phyloP scores from a whole-genome alignment of 1,140 invertebrate genomes.

The Aphaenogaster ashmeadi region DNA sequence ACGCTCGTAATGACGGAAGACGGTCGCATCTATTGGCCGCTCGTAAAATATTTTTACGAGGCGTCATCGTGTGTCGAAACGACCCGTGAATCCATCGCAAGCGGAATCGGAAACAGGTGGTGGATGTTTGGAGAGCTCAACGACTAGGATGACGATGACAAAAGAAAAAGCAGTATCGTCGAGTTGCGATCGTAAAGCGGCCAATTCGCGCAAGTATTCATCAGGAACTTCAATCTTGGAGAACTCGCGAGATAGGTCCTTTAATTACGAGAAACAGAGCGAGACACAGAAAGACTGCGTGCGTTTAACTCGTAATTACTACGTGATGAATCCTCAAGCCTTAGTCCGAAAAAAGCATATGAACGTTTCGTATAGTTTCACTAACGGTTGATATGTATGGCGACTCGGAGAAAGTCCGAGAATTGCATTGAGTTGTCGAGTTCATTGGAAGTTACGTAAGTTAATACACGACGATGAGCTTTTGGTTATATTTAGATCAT shows the following conservation, averaged over 20 bases:
- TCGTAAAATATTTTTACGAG: constrained; percentile 67
- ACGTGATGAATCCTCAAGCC: background rate
- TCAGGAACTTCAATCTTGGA: constrained; percentile 27
- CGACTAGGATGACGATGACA: constrained; percentile 4
- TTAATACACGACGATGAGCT: background rate
- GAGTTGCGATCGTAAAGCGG: constrained; percentile 25
- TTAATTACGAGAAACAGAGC: constrained; percentile 24
- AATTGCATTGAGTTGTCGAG: constrained; percentile 26
- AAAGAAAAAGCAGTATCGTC: background rate
- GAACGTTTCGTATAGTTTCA: constrained; percentile 17
- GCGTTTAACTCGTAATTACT: constrained; percentile 33
- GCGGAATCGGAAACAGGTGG: constrained; percentile 64
- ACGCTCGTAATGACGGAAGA: constrained; percentile 22
- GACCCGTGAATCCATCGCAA: constrained; percentile 5
- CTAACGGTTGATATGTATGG: background rate
- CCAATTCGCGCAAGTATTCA: constrained; percentile 28
- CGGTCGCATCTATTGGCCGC: background rate
- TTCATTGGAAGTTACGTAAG: constrained; percentile 49
- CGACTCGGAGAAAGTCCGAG: constrained; percentile 49
- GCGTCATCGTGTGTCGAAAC: background rate
- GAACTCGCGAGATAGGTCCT: background rate
- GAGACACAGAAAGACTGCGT: background rate
- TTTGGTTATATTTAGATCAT: background rate
- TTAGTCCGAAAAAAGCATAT: constrained; percentile 11
- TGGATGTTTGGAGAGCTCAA: background rate